Evolutionary conservation across 35 echinoderm and acorn worm genomes (phyloP), one percentile per base, ranked within the genome.

Genomic region (Ophiothrix spiculata): DNA sequence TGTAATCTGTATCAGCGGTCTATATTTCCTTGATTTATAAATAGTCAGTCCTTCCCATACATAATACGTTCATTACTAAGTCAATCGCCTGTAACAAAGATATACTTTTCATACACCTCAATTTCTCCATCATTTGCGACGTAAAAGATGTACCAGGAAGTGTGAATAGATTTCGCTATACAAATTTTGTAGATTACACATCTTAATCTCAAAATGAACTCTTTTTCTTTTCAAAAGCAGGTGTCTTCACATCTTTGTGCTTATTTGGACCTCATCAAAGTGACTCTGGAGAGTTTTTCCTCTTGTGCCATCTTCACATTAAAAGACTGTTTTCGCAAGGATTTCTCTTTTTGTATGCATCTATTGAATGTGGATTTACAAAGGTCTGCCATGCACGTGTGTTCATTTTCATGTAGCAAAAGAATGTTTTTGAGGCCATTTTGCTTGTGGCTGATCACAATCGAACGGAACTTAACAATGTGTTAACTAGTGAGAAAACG

Each of bases 141-240:
- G n/a, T n/a, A n/a, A n/a, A n/a, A n/a, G n/a, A n/a, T n/a, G n/a
- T n/a, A n/a, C n/a, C n/a, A n/a, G n/a, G n/a, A n/a, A n/a, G n/a
- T n/a, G n/a, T n/a, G n/a, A n/a, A n/a, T n/a, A n/a, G n/a, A n/a
- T n/a, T n/a, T n/a, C n/a, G n/a, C n/a, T n/a, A n/a, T n/a, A n/a
- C n/a, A n/a, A n/a, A n/a, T n/a, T n/a, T n/a, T n/a, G n/a, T n/a
- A n/a, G n/a, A n/a, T n/a, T n/a, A n/a, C n/a, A n/a, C n/a, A n/a
- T n/a, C n/a, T n/a, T n/a, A n/a, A n/a, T n/a, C n/a, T n/a, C n/a
- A 54, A 54, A 69, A 25, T 69, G 60, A 69, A 69, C 60, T 69
- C 60, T 69, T 69, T n/a, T n/a, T 69, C 60, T 69, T n/a, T 69
- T 69, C 60, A 25, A 10, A 69, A 25, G 60, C 60, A 69, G 60